Evolutionary conservation across 2,113 vertebrate species (phyloP).

Genomic region (Hydrolagus affinis): DNA sequence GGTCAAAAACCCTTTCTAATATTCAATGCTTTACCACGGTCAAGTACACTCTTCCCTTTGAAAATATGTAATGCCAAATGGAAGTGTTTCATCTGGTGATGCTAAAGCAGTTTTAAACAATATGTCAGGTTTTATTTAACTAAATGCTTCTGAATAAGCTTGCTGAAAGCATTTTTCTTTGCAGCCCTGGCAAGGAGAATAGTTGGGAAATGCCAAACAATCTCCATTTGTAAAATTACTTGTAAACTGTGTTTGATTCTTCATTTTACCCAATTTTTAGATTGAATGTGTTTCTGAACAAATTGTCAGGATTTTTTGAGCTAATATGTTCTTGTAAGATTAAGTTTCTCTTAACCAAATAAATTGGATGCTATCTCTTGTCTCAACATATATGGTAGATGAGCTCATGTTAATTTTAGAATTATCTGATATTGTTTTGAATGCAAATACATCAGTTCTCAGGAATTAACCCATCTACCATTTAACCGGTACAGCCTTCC

Average conservation of each 20-base stretch:
- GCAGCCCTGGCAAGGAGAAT: not conserved
- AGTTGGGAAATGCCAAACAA: not conserved
- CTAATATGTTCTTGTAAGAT: too few relatives aligned
- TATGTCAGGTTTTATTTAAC: not conserved
- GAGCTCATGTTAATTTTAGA: too few relatives aligned
- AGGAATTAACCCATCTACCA: too few relatives aligned
- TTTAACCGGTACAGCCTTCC: too few relatives aligned
- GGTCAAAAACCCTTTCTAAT: too few relatives aligned
- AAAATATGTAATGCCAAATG: not conserved
- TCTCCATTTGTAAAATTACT: not conserved
- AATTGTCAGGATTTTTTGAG: too few relatives aligned
- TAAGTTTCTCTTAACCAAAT: too few relatives aligned
- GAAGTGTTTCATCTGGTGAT: not conserved
- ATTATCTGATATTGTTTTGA: too few relatives aligned
- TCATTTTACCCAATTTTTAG: too few relatives aligned
- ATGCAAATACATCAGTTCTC: too few relatives aligned
- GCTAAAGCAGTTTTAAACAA: not conserved
- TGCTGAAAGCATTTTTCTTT: not conserved
- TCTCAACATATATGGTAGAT: not conserved
- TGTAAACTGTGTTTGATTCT: too few relatives aligned
- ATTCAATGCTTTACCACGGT: not conserved
- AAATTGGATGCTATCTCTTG: not conserved
- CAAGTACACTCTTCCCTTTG: not conserved
- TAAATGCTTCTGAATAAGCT: not conserved
- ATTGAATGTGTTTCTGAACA: too few relatives aligned